Evolutionary conservation across 2,888 invertebrate genomes (phyloP).

Genomic region (Diaprepes abbreviatus): DNA sequence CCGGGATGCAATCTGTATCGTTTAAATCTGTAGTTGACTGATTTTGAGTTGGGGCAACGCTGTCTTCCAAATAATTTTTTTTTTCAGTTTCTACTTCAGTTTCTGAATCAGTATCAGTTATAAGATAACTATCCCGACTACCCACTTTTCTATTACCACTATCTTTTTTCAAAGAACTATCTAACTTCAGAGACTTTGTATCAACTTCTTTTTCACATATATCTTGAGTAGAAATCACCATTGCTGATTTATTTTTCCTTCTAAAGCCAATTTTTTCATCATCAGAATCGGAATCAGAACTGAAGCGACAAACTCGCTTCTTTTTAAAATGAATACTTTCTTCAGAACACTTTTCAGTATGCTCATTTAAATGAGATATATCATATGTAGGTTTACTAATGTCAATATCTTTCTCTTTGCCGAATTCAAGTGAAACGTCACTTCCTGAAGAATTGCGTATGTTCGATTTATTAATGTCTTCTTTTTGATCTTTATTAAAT

Average conservation of each 20-base stretch:
- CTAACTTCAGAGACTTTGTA: background rate
- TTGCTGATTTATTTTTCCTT: constrained; percentile 26
- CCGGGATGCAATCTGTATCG: constrained; percentile 57
- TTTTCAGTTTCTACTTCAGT: constrained; percentile 52
- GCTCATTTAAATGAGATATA: background rate
- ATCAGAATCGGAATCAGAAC: constrained; percentile 11
- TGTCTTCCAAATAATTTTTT: constrained; percentile 14
- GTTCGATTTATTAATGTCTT: background rate
- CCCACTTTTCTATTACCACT: background rate
- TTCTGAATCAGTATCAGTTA: constrained; percentile 51
- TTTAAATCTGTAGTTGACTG: constrained; percentile 38
- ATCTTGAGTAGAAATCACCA: constrained; percentile 32
- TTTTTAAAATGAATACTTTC: constrained; percentile 20
- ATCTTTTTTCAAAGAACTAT: constrained; percentile 7
- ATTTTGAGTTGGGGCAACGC: constrained; percentile 39
- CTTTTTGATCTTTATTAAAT: background rate
- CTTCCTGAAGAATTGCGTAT: background rate
- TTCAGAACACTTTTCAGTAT: constrained; percentile 18
- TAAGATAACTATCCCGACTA: constrained; percentile 19
- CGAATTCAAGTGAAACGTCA: background rate
- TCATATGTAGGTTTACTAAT: background rate
- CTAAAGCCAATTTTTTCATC: constrained; percentile 1
- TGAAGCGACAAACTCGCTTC: constrained; percentile 10
- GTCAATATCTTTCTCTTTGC: background rate
- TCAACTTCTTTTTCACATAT: constrained; percentile 3